Conservation (phyloP, 2,797 vertebrate genomes). For the Coendou prehensilis region DNA sequence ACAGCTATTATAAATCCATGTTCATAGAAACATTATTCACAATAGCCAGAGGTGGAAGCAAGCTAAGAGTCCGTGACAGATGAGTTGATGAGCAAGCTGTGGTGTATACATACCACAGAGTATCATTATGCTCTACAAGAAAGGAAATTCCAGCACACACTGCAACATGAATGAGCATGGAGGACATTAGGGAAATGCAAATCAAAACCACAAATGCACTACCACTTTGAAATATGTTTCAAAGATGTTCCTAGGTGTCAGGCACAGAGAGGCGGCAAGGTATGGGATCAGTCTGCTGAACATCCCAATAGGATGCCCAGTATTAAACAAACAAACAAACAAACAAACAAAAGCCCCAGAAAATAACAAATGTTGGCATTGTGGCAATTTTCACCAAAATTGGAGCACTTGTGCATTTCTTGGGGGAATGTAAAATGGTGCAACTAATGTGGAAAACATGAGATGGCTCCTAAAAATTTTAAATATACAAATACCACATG, state of each 20-base stretch:
- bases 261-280: slow-evolving; percentile 12
- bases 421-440: background rate
- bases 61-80: background rate
- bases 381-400: background rate
- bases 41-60: background rate
- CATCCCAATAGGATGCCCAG: background rate
- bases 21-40: background rate
- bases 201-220: background rate
- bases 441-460: background rate
- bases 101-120: too few relatives aligned
- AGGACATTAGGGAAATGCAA: background rate
- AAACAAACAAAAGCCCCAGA: background rate
- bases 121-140: background rate
- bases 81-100: background rate
- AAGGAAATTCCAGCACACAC: background rate
- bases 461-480: background rate
- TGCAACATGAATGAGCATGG: background rate
- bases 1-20: background rate
- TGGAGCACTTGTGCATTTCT: background rate
- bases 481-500: background rate
- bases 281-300: slow-evolving; percentile 15
- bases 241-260: slow-evolving; percentile 57
- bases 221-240: slow-evolving; percentile 68
- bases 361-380: too few relatives aligned
- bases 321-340: background rate